Conservation (phyloP, 37 sponge, comb jelly and placozoan species). For the Crambe crambe region DNA sequence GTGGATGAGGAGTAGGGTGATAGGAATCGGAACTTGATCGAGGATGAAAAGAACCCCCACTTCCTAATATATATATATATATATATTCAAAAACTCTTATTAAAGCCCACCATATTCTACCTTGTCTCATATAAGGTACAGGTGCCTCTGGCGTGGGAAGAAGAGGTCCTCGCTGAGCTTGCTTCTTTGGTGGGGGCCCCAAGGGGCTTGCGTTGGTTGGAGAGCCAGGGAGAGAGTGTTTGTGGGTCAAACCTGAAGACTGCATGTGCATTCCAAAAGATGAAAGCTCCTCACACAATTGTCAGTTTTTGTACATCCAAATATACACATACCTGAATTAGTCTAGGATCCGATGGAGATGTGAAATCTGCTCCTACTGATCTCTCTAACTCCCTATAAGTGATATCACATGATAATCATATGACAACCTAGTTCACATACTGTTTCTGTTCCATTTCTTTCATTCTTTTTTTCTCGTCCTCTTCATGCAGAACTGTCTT, state of each 20-base stretch:
- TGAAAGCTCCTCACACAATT: not conserved
- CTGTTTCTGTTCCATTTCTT: constrained; percentile 8
- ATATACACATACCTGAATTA: constrained; percentile 1
- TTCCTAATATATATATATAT: not conserved
- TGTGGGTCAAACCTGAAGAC: constrained; percentile 13
- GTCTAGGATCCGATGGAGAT: not conserved
- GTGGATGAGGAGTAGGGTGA: not conserved
- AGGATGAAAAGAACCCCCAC: not conserved
- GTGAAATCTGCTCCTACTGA: not conserved
- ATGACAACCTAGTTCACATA: not conserved
- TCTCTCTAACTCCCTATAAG: not conserved
- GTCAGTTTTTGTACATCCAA: not conserved
- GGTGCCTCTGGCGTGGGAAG: constrained; percentile 46
- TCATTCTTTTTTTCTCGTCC: constrained; percentile 51
- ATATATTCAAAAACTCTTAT: not conserved
- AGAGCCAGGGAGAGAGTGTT: constrained; percentile 12
- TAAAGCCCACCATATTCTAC: not conserved
- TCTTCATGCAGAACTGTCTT: constrained; percentile 65
- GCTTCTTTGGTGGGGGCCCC: not conserved
- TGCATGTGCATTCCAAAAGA: not conserved
- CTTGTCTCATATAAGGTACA: constrained; percentile 9
- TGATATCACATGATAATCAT: not conserved
- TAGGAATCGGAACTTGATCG: constrained; percentile 3
- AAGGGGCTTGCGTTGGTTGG: not conserved
- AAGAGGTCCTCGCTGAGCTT: constrained; percentile 34